phyloP scores from a whole-genome alignment of 1,140 invertebrate species.

The Drosophila carrolli region DNA sequence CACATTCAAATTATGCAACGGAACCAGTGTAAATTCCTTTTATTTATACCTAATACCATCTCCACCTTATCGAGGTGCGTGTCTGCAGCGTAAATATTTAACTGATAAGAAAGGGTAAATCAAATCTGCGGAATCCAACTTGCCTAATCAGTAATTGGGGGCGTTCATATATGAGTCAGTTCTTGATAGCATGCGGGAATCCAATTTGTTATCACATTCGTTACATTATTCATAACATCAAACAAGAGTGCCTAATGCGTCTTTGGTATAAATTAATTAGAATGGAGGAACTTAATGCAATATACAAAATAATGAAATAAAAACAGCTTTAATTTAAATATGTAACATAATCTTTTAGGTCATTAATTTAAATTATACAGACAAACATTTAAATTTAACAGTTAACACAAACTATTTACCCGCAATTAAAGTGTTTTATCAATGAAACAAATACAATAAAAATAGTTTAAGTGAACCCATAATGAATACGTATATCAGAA shows the following conservation, averaged over 20 bases:
- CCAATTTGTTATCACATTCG: conserved; percentile 8
- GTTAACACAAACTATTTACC: neutral
- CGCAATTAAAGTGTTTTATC: neutral
- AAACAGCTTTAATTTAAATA: no score
- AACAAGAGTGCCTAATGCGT: neutral
- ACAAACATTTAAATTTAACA: neutral
- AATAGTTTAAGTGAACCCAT: neutral
- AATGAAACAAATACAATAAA: neutral
- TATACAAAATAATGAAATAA: neutral
- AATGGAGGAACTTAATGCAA: neutral
- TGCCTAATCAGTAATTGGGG: conserved; percentile 41
- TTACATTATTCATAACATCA: neutral
- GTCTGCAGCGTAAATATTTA: conserved; percentile 35
- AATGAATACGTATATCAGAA: conserved; percentile 1
- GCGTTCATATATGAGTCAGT: conserved; percentile 35
- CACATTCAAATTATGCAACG: conserved; percentile 19
- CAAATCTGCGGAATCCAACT: conserved; percentile 31
- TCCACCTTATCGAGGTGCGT: conserved; percentile 35
- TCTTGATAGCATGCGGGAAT: conserved; percentile 27
- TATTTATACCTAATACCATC: conserved; percentile 1
- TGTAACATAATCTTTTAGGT: no score
- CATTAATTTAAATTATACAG: no score
- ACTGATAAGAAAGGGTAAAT: conserved; percentile 32
- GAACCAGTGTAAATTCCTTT: conserved; percentile 2
- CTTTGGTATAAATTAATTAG: neutral